Conservation (phyloP, 2,797 vertebrate genomes). For the Cyprinella venusta region DNA sequence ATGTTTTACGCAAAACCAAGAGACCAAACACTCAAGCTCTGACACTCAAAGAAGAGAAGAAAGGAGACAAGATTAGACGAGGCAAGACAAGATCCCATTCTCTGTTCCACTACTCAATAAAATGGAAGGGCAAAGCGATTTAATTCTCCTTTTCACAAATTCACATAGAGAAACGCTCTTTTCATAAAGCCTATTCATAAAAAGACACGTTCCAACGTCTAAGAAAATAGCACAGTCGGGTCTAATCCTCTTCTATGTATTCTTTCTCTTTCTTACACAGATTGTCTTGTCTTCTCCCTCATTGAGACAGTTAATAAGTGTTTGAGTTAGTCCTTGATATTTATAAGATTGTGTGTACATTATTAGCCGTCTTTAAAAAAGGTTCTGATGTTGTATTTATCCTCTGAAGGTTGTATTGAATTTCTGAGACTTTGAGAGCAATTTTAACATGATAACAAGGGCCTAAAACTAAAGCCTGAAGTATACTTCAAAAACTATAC, state of each 20-base stretch:
- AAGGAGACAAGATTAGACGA: conserved; percentile 16
- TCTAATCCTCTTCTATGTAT: conserved; percentile 20
- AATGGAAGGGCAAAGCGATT: conserved; percentile 15
- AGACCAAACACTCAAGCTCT: background rate
- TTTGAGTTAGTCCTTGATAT: background rate
- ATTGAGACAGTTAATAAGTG: background rate
- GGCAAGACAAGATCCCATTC: conserved; percentile 3
- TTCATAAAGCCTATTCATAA: background rate
- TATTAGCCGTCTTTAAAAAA: background rate
- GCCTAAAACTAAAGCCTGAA: background rate
- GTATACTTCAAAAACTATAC: background rate
- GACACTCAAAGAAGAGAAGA: background rate
- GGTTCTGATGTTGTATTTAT: background rate
- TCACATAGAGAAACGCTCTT: background rate
- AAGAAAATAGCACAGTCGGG: background rate
- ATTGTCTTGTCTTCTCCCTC: background rate
- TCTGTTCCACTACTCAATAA: conserved; percentile 26
- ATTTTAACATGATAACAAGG: background rate
- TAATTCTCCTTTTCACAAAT: conserved; percentile 1
- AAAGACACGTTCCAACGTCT: background rate
- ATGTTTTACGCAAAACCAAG: background rate
- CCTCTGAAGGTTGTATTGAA: background rate
- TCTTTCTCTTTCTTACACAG: background rate
- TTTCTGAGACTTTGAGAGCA: background rate
- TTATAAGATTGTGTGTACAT: background rate